Conservation (phyloP, 2,888 invertebrate species). For the Seira sanloemensis region DNA sequence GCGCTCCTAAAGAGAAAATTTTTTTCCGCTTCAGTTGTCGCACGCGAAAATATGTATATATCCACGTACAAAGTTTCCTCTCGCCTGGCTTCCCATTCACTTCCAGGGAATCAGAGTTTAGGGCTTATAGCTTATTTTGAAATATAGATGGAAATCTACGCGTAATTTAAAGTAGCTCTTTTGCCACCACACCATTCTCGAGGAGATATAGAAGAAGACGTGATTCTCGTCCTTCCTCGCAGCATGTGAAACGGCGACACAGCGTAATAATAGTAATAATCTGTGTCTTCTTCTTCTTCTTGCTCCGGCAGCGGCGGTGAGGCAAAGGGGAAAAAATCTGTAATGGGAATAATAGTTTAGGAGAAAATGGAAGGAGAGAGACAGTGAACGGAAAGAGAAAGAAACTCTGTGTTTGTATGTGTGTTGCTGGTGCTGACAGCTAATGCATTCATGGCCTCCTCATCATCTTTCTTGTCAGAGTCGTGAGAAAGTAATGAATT, state of each 20-base stretch:
- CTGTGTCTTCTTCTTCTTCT: background rate
- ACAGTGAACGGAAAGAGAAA: background rate
- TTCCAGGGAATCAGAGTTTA: background rate
- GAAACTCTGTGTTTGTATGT: conserved; percentile 15
- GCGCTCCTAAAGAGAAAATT: conserved; percentile 35
- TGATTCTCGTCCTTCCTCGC: background rate
- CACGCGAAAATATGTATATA: conserved; percentile 9
- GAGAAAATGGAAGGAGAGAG: background rate
- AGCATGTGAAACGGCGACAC: conserved; percentile 15
- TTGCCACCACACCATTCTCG: too few species aligned
- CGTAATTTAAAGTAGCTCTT: conserved; percentile 54
- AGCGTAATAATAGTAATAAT: conserved; percentile 30
- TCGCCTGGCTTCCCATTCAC: conserved; percentile 20
- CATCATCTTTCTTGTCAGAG: conserved; percentile 64
- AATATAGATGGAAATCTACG: conserved; percentile 48
- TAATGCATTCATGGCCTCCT: conserved; percentile 62
- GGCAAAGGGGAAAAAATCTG: too few species aligned
- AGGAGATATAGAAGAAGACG: conserved; percentile 3
- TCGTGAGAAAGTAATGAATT: conserved; percentile 64
- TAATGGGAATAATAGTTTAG: background rate
- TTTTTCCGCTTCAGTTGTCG: conserved; percentile 47
- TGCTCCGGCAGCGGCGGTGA: background rate
- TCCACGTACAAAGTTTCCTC: too few species aligned
- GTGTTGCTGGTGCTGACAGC: conserved; percentile 52
- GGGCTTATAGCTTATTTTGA: conserved; percentile 14